Base-by-base conservation (phyloP, 1,140 invertebrate genomes). In the Sitophilus oryzae region DNA sequence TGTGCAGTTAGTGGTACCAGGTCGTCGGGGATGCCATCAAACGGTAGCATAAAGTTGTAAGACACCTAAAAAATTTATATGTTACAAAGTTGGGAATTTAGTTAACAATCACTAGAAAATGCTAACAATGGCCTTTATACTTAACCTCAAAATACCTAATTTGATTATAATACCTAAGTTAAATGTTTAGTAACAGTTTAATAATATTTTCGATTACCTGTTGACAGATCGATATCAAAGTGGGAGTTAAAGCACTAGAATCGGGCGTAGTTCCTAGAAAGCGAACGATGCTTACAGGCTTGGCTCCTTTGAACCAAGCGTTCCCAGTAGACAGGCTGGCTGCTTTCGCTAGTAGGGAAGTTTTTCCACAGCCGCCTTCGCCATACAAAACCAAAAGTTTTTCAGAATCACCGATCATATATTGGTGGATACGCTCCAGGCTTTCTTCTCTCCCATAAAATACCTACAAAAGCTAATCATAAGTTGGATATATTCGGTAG, bases 191-290 rank as follows among this genome's bases (percentile, higher is more conserved):
- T 43, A 3, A 11, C 10, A 19, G 9, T 21, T 9, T 8, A 14
- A 43, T 18, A 43, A 8, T 20, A 20, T 19, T 19, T 2, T 21
- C 16, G 3, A 50, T 63, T 60, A 89, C 88, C 80, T 93, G 91
- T 70, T 96, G 90, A 73, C 94, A 97, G 57, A 98, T 89, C 42
- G 92, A 96, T 51, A 93, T 93, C 8, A 98, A 77, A 2, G 96
- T 89, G 0, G 95, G 94, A 2, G 92, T 91, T 21, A 98, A 79
- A 35, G 92, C 91, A 56, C 91, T 96, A 56, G 91, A 95, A 67
- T 98, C 94, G 9, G 96, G 95, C 6, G 94, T 97, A 5, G 96
- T 99, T 11, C 96, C 96, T 9, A 98, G 79, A 71, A 97, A 98
- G 59, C 95, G 77, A 20, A 98, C 83, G 51, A 97, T 82, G 67